Percentiles rank a stretch among this genome's conserved stretches.
These are phyloP conservation scores for Crocodylus rhombifer DNA, from an alignment of 2,797 vertebrate genomes.

Conservation along the genomic window DNA sequence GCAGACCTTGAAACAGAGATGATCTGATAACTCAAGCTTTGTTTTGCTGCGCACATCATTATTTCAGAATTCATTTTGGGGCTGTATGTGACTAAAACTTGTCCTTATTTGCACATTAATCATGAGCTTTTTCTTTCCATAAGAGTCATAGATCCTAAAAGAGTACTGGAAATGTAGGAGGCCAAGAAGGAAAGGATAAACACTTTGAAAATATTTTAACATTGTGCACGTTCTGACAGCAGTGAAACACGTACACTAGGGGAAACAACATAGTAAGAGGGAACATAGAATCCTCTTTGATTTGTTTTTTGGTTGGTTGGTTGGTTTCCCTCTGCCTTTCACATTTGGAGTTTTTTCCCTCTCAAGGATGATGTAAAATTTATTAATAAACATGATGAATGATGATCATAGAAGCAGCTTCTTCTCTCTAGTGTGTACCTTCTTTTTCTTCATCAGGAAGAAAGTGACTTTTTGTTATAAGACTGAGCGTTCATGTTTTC, in stretches of 20 bases:
- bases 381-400: constrained; percentile 51
- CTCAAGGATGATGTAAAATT: constrained; percentile 40
- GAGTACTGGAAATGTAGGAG: neutral
- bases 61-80: constrained; percentile 3
- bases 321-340: neutral
- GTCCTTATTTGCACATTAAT: constrained; percentile 22
- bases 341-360: constrained; percentile 15
- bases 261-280: neutral
- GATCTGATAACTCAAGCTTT: neutral
- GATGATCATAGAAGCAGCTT: constrained; percentile 34
- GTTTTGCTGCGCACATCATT: neutral
- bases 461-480: neutral
- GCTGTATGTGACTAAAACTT: neutral
- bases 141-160: neutral
- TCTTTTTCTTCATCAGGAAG: neutral
- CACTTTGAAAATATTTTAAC: constrained; percentile 19
- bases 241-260: neutral
- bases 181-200: constrained; percentile 11
- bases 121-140: neutral
- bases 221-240: neutral
- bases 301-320: neutral
- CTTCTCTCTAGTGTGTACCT: neutral
- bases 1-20: neutral
- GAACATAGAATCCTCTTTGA: neutral
- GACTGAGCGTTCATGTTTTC: neutral